phyloP scores from a whole-genome alignment of 2,797 vertebrate genomes.

The Sebastes hubbsi region DNA sequence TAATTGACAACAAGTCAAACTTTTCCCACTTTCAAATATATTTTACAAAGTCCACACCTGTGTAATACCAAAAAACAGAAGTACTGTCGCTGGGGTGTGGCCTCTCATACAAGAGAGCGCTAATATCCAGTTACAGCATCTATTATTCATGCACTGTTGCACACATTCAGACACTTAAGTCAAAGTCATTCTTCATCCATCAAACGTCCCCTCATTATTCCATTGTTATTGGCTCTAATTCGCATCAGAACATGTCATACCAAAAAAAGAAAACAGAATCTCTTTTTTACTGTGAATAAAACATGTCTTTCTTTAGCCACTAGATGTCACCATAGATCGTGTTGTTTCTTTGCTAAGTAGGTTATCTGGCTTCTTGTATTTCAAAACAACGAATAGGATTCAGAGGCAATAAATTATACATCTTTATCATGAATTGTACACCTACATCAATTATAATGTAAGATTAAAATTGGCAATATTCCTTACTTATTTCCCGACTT shows the following conservation, averaged over 20 bases:
- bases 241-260: constrained; percentile 2
- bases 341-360: neutral
- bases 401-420: constrained; percentile 37
- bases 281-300: neutral
- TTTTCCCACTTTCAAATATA: constrained; percentile 39
- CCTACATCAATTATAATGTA: constrained; percentile 31
- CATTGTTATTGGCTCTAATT: constrained; percentile 7
- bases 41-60: constrained; percentile 39
- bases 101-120: constrained; percentile 26
- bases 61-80: constrained; percentile 31
- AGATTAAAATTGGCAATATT: constrained; percentile 44
- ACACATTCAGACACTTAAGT: constrained; percentile 41
- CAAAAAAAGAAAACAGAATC: neutral
- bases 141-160: constrained; percentile 60
- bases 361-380: constrained; percentile 10
- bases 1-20: neutral
- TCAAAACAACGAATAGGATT: neutral
- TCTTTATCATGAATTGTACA: constrained; percentile 16
- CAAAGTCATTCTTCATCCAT: constrained; percentile 34
- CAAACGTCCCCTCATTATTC: constrained; percentile 3
- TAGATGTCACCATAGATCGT: constrained; percentile 62
- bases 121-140: constrained; percentile 61
- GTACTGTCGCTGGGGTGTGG: constrained; percentile 15
- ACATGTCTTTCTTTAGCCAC: constrained; percentile 47
- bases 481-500: constrained; percentile 21